phyloP scores from a whole-genome alignment of 1,140 invertebrate species.

The Zelostemma sp. region DNA sequence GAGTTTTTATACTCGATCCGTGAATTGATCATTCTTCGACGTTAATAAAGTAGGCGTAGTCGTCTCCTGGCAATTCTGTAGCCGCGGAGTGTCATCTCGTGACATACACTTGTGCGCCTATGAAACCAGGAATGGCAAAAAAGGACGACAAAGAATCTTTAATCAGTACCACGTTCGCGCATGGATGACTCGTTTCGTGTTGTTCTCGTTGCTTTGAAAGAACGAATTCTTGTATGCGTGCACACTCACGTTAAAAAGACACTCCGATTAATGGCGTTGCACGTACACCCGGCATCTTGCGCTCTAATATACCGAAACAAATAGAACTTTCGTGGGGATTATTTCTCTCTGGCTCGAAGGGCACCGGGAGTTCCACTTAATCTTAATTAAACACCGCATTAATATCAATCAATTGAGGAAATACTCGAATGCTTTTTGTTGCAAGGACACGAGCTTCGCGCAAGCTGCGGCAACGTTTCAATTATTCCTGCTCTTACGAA shows the following conservation, averaged over 20 bases:
- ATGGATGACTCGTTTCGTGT: conserved; percentile 5
- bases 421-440: background rate
- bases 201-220: conserved; percentile 3
- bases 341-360: background rate
- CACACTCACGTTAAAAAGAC: conserved; percentile 14
- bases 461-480: background rate
- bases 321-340: conserved; percentile 14
- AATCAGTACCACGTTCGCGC: conserved; percentile 13
- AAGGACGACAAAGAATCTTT: conserved; percentile 15
- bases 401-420: conserved; percentile 44
- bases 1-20: background rate
- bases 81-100: conserved; percentile 16
- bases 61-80: background rate
- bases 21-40: background rate
- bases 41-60: conserved; percentile 11
- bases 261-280: conserved; percentile 27
- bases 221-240: conserved; percentile 6
- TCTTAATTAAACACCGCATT: conserved; percentile 47
- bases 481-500: background rate
- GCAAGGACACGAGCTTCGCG: too few relatives aligned
- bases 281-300: conserved; percentile 9
- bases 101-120: conserved; percentile 4
- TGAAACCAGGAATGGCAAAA: conserved; percentile 6
- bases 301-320: conserved; percentile 5
- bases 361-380: conserved; percentile 38